These are phyloP conservation scores for Ariolimax columbianus DNA, from an alignment of 2,888 invertebrate species.

Conservation along the genomic window DNA sequence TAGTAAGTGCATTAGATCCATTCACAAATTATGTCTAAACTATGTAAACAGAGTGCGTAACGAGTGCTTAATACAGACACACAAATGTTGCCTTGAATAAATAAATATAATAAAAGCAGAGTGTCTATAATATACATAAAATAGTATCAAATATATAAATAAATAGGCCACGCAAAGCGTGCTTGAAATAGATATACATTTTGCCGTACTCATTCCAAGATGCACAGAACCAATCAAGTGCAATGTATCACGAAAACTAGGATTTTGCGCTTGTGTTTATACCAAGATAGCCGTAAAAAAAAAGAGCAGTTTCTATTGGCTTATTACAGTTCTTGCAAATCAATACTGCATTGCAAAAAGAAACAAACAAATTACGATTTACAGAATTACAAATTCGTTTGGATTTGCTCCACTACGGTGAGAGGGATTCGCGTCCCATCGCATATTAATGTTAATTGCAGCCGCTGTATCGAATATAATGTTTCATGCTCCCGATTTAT, in stretches of 20 bases:
- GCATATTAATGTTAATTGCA: neutral
- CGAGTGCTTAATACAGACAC: too few species aligned
- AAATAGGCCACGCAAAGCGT: neutral
- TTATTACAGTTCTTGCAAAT: neutral
- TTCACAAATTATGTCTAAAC: too few species aligned
- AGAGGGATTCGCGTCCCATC: neutral
- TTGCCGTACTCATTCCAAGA: neutral
- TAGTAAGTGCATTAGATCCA: too few species aligned
- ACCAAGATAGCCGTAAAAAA: neutral
- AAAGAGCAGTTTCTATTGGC: neutral
- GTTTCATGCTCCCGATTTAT: neutral
- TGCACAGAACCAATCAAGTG: too few species aligned
- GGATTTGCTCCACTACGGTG: neutral
- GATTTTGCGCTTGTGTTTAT: neutral
- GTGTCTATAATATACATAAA: too few species aligned
- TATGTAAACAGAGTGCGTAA: too few species aligned
- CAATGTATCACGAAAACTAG: neutral
- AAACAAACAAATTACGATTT: neutral
- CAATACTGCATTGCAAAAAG: neutral
- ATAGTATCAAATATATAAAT: too few species aligned
- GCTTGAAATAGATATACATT: neutral
- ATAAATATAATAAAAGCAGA: too few species aligned
- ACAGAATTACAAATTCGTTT: slow-evolving; percentile 1
- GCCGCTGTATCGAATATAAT: neutral
- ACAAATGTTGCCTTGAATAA: too few species aligned